Evolutionary conservation across 1,140 invertebrate species (phyloP), one percentile per base, ranked within the genome.

Genomic region (Diploscapter pachys): DNA sequence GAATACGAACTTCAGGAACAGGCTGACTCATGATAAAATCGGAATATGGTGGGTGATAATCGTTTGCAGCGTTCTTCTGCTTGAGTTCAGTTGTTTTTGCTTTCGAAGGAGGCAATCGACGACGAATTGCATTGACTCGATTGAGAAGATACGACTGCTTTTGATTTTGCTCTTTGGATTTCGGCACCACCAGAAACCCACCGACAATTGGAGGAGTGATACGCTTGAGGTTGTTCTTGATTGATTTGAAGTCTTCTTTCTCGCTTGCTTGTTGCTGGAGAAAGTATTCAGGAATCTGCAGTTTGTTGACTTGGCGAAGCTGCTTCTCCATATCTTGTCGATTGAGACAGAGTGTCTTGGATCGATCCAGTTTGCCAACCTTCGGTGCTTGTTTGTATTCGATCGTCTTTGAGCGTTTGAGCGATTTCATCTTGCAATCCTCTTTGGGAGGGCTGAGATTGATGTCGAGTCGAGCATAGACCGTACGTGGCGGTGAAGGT

Each of bases 271-370:
- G 57, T 63, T 73, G 59, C 53, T 76, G 69, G 3, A 76, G 11
- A 53, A 76, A 76, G 55, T 71, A 72, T 53, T 76, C 68, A 5
- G 75, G 75, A 63, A 76, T 76, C 55, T 66, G 57, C 50, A 76
- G 63, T 5, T 63, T 57, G 48, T 72, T 76, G 11, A 76, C 64
- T 56, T 67, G 66, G 50, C 75, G 53, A 51, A n/a, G 59, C 55
- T 76, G 62, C 31, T 62, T 31, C 56, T 71, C 5, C 55, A 31
- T 31, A 75, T 65, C 11, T 71, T 52, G 6, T 56, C 61, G 4
- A 71, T n/a, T 8, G 66, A 63, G 4, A 72, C 64, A 53, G 75
- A 72, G 31, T 72, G 61, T 55, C 63, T 63, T 65, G 31, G 31
- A 62, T 65, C 75, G 5, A 11, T 76, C 70, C 51, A 76, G 64